Base-by-base conservation (phyloP, 1,140 invertebrate species). In the Macrotrachela quadricornifera region DNA sequence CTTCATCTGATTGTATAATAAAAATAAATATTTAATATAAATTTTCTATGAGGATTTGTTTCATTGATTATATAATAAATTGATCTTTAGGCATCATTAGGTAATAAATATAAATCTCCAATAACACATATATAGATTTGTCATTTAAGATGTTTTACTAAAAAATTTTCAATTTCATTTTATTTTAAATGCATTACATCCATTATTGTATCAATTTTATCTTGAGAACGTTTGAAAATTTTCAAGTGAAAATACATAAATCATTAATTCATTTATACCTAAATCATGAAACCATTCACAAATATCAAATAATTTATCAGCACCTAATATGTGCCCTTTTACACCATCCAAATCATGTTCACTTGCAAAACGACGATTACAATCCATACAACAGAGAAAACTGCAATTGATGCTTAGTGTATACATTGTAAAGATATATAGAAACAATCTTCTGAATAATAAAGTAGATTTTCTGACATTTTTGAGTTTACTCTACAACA, bases 161-260 rank as follows among this genome's bases (percentile, higher is more conserved):
- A 63, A 17, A 97, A 68, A 58, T 77, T 73, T 61, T 75, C 63
- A 67, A 55, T 42, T 14, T 14, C 12, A 42, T 42, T 42, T 42
- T 96, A 94, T 66, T 96, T 96, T 61, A 90, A 77, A 58, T 76
- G 73, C 0, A 87, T 82, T 54, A 99, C 70, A 58, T 84, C 75
- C 78, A 97, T 80, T 2, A 99, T 71, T 17, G 76, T 78, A 60
- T 84, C 76, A 0, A 99, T 88, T 76, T 99, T 94, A 56, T 91
- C 81, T 65, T 79, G 67, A 49, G 77, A 81, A 53, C 94, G 73
- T 71, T 95, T 95, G 63, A 96, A 99, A n/a, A 71, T 99, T 99
- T 73, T 97, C 92, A 67, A 97, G 95, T 67, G 90, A 95, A 59
- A 99, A 97, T 37, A 91, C 91, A 74, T 95, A 99, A 11, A 96